phyloP scores from a whole-genome alignment of 2,113 vertebrate genomes.

The Grammomys dolichurus region DNA sequence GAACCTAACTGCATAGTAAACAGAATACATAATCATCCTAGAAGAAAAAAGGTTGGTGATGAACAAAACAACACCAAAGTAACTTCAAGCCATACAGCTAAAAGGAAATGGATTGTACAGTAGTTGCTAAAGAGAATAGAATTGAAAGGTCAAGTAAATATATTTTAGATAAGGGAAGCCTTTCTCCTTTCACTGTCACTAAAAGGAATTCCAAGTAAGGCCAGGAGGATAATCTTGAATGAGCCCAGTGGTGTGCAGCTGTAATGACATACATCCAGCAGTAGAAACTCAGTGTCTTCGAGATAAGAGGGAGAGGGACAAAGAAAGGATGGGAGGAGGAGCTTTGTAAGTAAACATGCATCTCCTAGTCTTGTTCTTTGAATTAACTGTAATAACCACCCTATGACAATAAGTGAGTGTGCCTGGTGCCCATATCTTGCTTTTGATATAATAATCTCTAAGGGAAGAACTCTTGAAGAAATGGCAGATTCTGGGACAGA shows the following conservation, averaged over 20 bases:
- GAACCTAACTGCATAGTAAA: conserved; percentile 37
- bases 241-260: conserved; percentile 16
- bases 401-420: not conserved
- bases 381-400: conserved; percentile 6
- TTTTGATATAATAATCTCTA: conserved; percentile 54
- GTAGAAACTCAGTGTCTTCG: conserved; percentile 8
- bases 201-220: conserved; percentile 53
- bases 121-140: not conserved
- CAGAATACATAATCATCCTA: conserved; percentile 40
- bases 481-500: not conserved
- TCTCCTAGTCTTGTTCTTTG: conserved; percentile 28
- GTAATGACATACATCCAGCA: conserved; percentile 12
- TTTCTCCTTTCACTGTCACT: conserved; percentile 34
- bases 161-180: not conserved
- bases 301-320: not conserved
- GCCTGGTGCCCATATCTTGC: not conserved
- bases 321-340: not conserved
- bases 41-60: not conserved
- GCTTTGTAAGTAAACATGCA: conserved; percentile 8
- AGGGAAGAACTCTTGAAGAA: not conserved
- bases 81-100: not conserved
- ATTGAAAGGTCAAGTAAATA: conserved; percentile 56
- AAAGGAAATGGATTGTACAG: conserved; percentile 31
- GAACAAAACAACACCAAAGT: conserved; percentile 13
- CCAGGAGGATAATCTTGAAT: conserved; percentile 8